Conservation (phyloP, 2,113 vertebrate species). For the Mesocricetus auratus region DNA sequence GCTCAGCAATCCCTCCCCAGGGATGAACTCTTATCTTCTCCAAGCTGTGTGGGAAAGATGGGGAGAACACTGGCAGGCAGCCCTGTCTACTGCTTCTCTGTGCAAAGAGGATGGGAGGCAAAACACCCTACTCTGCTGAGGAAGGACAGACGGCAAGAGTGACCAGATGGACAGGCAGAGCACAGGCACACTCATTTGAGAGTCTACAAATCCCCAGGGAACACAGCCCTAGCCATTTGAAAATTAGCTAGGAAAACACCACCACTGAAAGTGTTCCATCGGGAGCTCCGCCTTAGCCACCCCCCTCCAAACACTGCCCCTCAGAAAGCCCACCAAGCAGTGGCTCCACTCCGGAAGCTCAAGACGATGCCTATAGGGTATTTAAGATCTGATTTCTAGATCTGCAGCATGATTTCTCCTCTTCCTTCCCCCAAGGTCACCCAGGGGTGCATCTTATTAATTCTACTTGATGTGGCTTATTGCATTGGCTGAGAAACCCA, state of each 20-base stretch:
- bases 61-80: neutral
- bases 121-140: constrained; percentile 33
- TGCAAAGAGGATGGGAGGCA: neutral
- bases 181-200: neutral
- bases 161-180: neutral
- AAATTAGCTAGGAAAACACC: constrained; percentile 13
- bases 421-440: no score
- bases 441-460: no score
- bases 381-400: no score
- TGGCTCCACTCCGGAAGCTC: no score
- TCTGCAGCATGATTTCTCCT: no score
- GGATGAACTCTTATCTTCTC: neutral
- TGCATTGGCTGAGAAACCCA: no score
- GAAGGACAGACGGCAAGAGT: neutral
- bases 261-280: no score
- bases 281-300: no score
- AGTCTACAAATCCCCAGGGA: neutral
- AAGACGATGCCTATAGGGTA: no score
- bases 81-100: neutral
- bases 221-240: neutral
- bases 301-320: no score
- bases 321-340: no score
- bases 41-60: neutral
- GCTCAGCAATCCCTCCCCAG: neutral
- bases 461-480: no score